phyloP scores from a whole-genome alignment of 2,113 vertebrate genomes.

The Labrus mixtus region DNA sequence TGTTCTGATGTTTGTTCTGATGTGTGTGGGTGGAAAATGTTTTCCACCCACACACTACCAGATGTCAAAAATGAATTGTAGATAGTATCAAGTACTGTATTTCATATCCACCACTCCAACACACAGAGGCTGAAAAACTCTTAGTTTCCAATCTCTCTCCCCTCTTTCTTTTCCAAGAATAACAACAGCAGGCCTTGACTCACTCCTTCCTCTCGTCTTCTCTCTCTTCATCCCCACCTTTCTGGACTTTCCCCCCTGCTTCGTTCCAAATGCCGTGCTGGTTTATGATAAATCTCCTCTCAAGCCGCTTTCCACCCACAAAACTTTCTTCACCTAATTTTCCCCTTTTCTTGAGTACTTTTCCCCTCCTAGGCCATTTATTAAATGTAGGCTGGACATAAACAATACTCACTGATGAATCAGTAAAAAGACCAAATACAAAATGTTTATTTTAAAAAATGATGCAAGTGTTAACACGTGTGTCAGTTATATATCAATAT shows the following conservation, averaged over 20 bases:
- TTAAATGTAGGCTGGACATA: background rate
- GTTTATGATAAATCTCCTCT: conserved; percentile 50
- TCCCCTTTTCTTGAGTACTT: background rate
- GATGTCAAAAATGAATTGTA: background rate
- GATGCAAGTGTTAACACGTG: background rate
- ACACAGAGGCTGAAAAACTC: conserved; percentile 19
- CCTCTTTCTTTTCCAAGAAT: conserved; percentile 55
- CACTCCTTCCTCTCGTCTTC: conserved; percentile 53
- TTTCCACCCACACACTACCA: background rate
- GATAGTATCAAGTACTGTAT: conserved; percentile 16
- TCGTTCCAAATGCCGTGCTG: conserved; percentile 4
- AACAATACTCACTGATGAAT: conserved; percentile 6
- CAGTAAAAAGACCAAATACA: background rate
- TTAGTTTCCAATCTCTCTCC: conserved; percentile 18
- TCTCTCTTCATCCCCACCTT: conserved; percentile 62
- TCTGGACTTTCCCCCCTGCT: conserved; percentile 59
- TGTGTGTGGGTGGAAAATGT: no score
- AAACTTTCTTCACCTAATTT: conserved; percentile 24
- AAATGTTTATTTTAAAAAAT: background rate
- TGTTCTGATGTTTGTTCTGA: no score
- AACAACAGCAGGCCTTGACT: conserved; percentile 61
- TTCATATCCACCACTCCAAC: background rate
- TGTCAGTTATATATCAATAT: background rate
- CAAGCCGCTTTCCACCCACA: conserved; percentile 25
- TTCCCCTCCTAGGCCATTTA: conserved; percentile 5